These are phyloP conservation scores for Otolemur crassicaudatus DNA, from an alignment of 2,797 vertebrate species.

Conservation along the genomic window DNA sequence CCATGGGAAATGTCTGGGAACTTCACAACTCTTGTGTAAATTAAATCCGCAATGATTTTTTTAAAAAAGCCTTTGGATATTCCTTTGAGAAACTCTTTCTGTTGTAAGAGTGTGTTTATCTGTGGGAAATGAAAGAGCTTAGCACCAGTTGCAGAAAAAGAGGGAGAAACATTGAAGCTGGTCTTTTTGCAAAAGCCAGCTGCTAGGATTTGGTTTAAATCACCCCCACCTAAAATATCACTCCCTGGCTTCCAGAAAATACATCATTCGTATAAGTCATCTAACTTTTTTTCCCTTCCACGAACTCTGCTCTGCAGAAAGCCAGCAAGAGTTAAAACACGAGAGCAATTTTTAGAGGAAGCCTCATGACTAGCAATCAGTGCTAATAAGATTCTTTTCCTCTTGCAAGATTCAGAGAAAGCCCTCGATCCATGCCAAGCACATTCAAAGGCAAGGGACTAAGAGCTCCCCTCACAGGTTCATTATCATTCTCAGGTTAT, in stretches of 20 bases:
- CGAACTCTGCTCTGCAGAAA: constrained; percentile 66
- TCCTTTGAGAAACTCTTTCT: constrained; percentile 82
- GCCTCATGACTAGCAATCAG: constrained; percentile 94
- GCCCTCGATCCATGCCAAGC: constrained; percentile 97
- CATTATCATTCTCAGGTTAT: constrained; percentile 97
- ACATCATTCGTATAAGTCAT: constrained; percentile 65
- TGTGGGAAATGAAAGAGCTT: constrained; percentile 77
- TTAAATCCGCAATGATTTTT: constrained; percentile 75
- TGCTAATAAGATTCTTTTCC: constrained; percentile 95
- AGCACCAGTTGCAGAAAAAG: constrained; percentile 79
- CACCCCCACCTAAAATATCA: constrained; percentile 71
- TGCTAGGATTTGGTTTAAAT: constrained; percentile 81
- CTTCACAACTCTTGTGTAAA: constrained; percentile 41
- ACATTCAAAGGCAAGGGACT: constrained; percentile 98
- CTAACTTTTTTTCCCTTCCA: constrained; percentile 16
- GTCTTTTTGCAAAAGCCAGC: constrained; percentile 67
- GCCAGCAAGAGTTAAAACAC: constrained; percentile 91
- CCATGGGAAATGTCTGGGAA: constrained; percentile 39
- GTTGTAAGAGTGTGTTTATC: constrained; percentile 78
- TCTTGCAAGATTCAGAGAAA: constrained; percentile 95
- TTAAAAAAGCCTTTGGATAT: constrained; percentile 68
- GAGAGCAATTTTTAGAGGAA: constrained; percentile 88
- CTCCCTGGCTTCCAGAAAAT: constrained; percentile 74
- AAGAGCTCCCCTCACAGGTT: constrained; percentile 93
- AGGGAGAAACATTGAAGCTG: constrained; percentile 71